Conservation (phyloP, 2,888 invertebrate genomes). For the Calliopum simillimum region DNA sequence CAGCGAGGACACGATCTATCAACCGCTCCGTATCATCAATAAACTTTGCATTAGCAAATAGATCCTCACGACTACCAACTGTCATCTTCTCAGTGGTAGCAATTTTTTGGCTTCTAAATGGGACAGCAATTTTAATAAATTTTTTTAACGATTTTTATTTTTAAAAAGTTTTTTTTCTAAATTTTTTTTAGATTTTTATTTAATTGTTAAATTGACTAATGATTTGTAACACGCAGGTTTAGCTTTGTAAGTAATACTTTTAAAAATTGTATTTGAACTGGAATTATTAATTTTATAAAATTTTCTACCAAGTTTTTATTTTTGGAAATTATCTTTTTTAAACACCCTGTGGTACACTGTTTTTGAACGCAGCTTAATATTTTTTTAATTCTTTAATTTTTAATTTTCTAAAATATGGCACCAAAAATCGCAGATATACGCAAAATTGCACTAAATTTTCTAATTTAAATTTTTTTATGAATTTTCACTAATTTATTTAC, state of each 20-base stretch:
- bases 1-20: conserved; percentile 66
- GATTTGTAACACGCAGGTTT: conserved; percentile 26
- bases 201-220: not conserved
- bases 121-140: not conserved
- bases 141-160: not conserved
- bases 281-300: too few species aligned
- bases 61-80: conserved; percentile 65
- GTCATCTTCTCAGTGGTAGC: conserved; percentile 57
- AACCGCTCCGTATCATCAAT: conserved; percentile 66
- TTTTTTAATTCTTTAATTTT: not conserved
- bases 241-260: conserved; percentile 8
- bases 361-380: not conserved
- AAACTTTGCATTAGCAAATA: conserved; percentile 63
- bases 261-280: conserved; percentile 13
- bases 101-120: not conserved
- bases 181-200: too few species aligned
- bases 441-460: conserved; percentile 41
- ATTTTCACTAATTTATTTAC: conserved; percentile 34
- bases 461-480: conserved; percentile 24
- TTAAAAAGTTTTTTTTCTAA: too few species aligned
- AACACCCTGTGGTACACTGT: too few species aligned
- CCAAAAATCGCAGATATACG: conserved; percentile 30
- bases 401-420: conserved; percentile 17
- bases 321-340: too few species aligned
- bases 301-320: too few species aligned